Evolutionary conservation across 2,113 vertebrate species (phyloP).

Genomic region (Odocoileus hemionus): DNA sequence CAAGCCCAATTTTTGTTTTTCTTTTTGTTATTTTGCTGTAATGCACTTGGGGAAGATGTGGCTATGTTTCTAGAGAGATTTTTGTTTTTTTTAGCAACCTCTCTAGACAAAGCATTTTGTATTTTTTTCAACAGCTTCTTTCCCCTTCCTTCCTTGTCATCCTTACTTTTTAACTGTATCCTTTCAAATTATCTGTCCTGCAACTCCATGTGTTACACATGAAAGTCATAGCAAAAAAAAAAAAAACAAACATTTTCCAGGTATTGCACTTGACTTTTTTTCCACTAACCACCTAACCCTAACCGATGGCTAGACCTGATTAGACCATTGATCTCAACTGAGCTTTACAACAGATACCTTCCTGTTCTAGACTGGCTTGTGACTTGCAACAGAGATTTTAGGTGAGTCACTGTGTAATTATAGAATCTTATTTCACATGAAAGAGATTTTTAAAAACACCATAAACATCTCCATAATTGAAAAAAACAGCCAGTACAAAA

Average conservation of each 20-base stretch:
- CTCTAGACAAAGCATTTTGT: neutral
- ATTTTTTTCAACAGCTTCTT: neutral
- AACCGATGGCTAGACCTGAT: neutral
- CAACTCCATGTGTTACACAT: neutral
- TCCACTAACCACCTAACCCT: neutral
- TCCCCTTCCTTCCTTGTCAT: neutral
- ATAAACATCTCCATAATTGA: neutral
- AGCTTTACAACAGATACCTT: neutral
- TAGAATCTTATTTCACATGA: slow-evolving; percentile 42
- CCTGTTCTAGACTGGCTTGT: neutral
- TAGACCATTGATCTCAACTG: neutral
- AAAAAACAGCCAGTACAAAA: slow-evolving; percentile 19
- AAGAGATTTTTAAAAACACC: neutral
- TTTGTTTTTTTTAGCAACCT: neutral
- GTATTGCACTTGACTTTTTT: slow-evolving; percentile 29
- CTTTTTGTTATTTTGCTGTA: neutral
- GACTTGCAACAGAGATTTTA: slow-evolving; percentile 14
- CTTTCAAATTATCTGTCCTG: slow-evolving; percentile 11
- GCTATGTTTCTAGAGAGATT: neutral
- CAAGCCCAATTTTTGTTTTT: neutral
- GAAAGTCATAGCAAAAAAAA: slow-evolving; percentile 11
- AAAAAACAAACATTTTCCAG: neutral
- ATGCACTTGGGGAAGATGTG: neutral
- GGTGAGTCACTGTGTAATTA: neutral
- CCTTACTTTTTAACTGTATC: neutral